These are phyloP conservation scores for Cyrtodaria siliqua DNA, from an alignment of 2,888 invertebrate genomes.

Conservation along the genomic window DNA sequence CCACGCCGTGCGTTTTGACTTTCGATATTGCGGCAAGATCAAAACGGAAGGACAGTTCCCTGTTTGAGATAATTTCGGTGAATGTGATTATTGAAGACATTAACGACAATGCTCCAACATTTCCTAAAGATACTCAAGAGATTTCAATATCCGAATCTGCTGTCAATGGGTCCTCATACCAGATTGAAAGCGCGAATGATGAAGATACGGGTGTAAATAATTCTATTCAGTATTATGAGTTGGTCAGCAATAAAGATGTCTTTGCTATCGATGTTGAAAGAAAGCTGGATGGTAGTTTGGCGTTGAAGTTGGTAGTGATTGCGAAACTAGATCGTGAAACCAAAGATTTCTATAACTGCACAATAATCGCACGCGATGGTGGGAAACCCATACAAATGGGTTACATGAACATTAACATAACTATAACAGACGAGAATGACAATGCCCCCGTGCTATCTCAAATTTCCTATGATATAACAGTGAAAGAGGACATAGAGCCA, in stretches of 20 bases:
- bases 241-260: conserved; percentile 62
- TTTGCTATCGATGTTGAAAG: conserved; percentile 72
- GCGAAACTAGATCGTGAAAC: conserved; percentile 74
- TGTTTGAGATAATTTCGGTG: conserved; percentile 70
- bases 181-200: conserved; percentile 70
- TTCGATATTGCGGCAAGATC: conserved; percentile 74
- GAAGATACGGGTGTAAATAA: conserved; percentile 71
- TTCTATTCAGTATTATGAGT: conserved; percentile 74
- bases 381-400: conserved; percentile 69
- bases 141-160: conserved; percentile 71
- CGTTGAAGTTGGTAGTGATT: conserved; percentile 72
- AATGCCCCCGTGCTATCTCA: conserved; percentile 69
- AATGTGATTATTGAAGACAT: conserved; percentile 72
- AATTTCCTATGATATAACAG: conserved; percentile 66
- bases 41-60: conserved; percentile 48
- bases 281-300: conserved; percentile 75
- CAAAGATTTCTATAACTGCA: conserved; percentile 68
- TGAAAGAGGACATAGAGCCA: conserved; percentile 63
- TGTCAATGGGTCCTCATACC: conserved; percentile 60
- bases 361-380: conserved; percentile 75
- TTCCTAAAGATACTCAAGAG: conserved; percentile 62
- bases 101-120: conserved; percentile 76
- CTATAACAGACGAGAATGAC: conserved; percentile 77
- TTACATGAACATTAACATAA: conserved; percentile 68
- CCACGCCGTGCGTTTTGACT: conserved; percentile 63